Evolutionary conservation across 2,113 vertebrate genomes (phyloP).

Genomic region (Hydrolagus affinis): DNA sequence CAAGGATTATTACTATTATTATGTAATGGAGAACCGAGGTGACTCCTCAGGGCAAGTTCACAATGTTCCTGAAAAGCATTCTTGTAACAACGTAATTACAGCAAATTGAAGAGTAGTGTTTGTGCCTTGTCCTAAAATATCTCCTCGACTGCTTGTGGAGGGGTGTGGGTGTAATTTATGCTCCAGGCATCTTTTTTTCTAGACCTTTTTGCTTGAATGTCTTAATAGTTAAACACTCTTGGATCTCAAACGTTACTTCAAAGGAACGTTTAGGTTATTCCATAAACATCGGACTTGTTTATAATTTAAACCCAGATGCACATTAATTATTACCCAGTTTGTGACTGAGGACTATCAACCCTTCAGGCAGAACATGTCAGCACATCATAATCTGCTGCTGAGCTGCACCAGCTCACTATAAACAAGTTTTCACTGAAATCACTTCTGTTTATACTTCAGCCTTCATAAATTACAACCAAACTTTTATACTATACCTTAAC

Average conservation of each 20-base stretch:
- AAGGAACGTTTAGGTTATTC: background rate
- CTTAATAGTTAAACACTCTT: slow-evolving; percentile 30
- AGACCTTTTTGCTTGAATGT: slow-evolving; percentile 13
- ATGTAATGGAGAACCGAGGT: background rate
- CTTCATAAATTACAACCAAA: background rate
- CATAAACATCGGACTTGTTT: slow-evolving; percentile 47
- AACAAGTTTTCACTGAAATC: slow-evolving; percentile 27
- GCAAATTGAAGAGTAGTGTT: slow-evolving; percentile 22
- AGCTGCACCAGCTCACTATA: slow-evolving; percentile 22
- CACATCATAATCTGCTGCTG: slow-evolving; percentile 36
- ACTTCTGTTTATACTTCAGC: slow-evolving; percentile 26
- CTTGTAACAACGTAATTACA: slow-evolving; percentile 5
- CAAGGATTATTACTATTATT: too few relatives aligned
- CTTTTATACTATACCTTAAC: background rate
- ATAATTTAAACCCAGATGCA: slow-evolving; percentile 48
- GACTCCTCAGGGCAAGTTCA: background rate
- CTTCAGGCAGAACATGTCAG: slow-evolving; percentile 35
- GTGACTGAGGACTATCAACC: slow-evolving; percentile 49
- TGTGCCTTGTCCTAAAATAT: slow-evolving; percentile 10
- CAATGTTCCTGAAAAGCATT: slow-evolving; percentile 5
- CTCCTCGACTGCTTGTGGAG: background rate
- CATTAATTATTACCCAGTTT: slow-evolving; percentile 46
- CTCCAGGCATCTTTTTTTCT: slow-evolving; percentile 27
- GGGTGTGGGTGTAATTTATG: slow-evolving; percentile 13
- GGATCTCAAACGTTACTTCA: slow-evolving; percentile 27